A percentile compares a stretch with the other conserved stretches of the same genome.
Evolutionary conservation across 2,113 vertebrate species (phyloP).

Genomic region (Petrocephalus zakoni): DNA sequence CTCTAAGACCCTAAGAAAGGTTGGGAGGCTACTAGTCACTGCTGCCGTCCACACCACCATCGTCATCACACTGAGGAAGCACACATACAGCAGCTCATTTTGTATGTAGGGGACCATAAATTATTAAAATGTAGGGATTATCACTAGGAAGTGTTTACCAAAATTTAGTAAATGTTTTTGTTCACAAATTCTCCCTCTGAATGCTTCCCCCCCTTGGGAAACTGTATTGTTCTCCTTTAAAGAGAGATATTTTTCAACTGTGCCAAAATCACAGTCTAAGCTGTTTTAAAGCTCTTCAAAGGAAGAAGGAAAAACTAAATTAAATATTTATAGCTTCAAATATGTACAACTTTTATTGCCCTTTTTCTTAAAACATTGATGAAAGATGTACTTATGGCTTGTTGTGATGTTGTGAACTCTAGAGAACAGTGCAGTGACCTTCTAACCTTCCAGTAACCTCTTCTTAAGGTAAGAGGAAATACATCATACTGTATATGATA

Average conservation of each 20-base stretch:
- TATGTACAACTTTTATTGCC: neutral
- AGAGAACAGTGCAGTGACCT: neutral
- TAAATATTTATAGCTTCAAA: constrained; percentile 11
- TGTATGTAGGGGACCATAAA: neutral
- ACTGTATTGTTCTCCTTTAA: neutral
- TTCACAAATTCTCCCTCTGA: neutral
- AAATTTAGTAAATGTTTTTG: neutral
- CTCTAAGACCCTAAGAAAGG: neutral
- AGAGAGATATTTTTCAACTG: neutral
- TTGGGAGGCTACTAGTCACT: neutral
- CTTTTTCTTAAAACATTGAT: neutral
- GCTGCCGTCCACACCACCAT: neutral
- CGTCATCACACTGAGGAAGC: neutral
- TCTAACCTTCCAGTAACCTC: neutral
- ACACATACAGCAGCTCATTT: neutral
- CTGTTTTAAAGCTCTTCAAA: constrained; percentile 9
- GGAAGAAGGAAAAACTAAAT: neutral
- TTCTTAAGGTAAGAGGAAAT: neutral
- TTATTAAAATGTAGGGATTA: neutral
- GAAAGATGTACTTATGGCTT: neutral
- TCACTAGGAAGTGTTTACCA: neutral
- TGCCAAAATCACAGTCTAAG: neutral
- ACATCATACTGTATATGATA: neutral
- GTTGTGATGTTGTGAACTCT: neutral
- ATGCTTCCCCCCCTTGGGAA: neutral